Percentiles rank a stretch among this genome's conserved stretches.
These are phyloP conservation scores for Magallana angulata DNA, from an alignment of 1,140 invertebrate genomes.

Conservation along the genomic window DNA sequence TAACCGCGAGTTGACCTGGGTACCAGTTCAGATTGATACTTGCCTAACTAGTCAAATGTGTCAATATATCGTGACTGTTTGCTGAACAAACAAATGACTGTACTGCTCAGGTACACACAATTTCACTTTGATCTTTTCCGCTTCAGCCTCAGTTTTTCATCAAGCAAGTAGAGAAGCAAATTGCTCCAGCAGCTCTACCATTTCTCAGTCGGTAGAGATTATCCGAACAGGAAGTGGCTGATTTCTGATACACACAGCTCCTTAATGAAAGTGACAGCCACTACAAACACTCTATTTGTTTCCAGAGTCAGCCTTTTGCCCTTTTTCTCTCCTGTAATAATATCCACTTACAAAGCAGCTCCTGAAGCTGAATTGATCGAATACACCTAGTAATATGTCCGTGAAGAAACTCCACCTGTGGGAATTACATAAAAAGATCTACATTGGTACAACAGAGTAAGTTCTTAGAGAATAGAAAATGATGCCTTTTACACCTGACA, in stretches of 20 bases:
- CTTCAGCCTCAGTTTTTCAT: not conserved
- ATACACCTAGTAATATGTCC: not conserved
- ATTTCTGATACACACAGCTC: constrained; percentile 7
- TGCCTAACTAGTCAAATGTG: not conserved
- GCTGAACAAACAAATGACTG: not conserved
- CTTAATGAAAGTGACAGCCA: constrained; percentile 9
- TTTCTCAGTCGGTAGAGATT: not conserved
- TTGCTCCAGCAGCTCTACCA: not conserved
- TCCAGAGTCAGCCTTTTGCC: not conserved
- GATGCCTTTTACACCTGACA: no score
- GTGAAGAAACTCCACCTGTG: no score
- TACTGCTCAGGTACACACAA: not conserved
- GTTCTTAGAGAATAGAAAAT: no score
- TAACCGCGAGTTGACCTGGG: no score
- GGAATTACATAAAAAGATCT: no score
- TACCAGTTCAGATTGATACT: not conserved
- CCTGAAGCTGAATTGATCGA: not conserved
- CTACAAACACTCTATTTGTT: not conserved
- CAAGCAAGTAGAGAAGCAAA: not conserved
- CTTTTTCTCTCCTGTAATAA: not conserved
- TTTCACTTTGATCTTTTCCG: not conserved
- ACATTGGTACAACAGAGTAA: no score
- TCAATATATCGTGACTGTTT: not conserved
- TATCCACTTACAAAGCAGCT: not conserved
- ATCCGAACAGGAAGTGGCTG: not conserved